Percentiles rank a stretch among this genome's conserved stretches.
phyloP scores from a whole-genome alignment of 2,797 vertebrate species.

The Hyperoplus immaculatus region DNA sequence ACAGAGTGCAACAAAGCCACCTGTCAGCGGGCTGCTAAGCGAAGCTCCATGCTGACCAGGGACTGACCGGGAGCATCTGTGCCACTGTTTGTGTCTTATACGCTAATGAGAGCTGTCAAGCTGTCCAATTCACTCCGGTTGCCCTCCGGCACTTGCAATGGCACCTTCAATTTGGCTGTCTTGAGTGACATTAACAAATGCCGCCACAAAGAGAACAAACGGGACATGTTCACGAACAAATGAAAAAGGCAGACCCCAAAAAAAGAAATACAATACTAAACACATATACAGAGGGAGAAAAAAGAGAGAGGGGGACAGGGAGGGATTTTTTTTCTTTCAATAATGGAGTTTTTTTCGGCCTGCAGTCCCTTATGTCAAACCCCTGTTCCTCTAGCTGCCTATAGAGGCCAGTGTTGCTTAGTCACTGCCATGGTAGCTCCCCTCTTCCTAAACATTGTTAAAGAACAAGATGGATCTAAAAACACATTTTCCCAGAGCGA shows the following conservation, averaged over 20 bases:
- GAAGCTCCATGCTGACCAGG: conserved; percentile 76
- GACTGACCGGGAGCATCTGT: conserved; percentile 85
- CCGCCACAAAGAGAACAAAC: conserved; percentile 65
- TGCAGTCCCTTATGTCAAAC: conserved; percentile 9
- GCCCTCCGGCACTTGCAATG: conserved; percentile 80
- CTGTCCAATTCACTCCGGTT: conserved; percentile 77
- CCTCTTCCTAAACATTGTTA: conserved; percentile 21
- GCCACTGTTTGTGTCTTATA: conserved; percentile 83
- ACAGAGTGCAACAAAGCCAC: conserved; percentile 84
- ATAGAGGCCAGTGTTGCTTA: conserved; percentile 79
- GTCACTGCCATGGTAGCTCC: conserved; percentile 12
- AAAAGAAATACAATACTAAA: conserved; percentile 15
- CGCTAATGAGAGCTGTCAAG: conserved; percentile 86
- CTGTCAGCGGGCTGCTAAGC: conserved; percentile 81
- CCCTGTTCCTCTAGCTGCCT: conserved; percentile 53
- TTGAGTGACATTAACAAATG: conserved; percentile 78
- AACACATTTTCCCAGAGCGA: conserved; percentile 34
- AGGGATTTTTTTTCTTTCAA: conserved; percentile 43
- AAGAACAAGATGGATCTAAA: conserved; percentile 38
- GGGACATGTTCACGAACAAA: conserved; percentile 61
- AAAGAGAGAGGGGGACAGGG: conserved; percentile 10
- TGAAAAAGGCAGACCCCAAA: conserved; percentile 7
- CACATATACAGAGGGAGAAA: conserved; percentile 17
- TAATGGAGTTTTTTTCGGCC: conserved; percentile 32
- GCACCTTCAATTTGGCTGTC: conserved; percentile 81